Evolutionary conservation across 1,140 invertebrate genomes (phyloP), one percentile per base, ranked within the genome.

Genomic region (Matsumurasca onukii): DNA sequence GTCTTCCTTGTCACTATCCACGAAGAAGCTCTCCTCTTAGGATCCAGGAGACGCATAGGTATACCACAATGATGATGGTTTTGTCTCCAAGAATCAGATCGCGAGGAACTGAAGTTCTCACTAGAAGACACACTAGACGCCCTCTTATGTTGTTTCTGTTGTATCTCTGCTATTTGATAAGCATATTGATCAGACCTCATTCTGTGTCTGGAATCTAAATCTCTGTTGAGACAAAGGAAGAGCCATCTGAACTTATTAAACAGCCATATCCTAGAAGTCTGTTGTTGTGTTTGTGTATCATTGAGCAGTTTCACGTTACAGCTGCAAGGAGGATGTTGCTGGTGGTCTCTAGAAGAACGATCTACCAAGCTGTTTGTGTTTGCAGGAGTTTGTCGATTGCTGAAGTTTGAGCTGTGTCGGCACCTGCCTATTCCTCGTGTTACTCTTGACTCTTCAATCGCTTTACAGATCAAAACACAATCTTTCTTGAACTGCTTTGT

Each of bases 401-500:
- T 94, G 77, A 94, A 94, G 79, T 95, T 94, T 27, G 91, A 92
- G 70, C 90, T 92, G 78, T 95, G 91, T 31, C 91, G 78, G 75
- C 92, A 94, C 55, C 91, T 82, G 0, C 92, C 93, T 68, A 94
- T 94, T 13, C 91, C 91, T 15, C 93, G 83, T 0, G 93, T 94
- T 0, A 96, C 93, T 29, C 94, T 82, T 0, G 92, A 94, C 76
- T 97, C 94, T 79, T 97, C 94, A 72, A 97, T 95, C 9, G 93
- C 91, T 77, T 95, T 93, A 79, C 95, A 98, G 57, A 98, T 91
- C 71, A 96, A 86, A 0, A 97, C 92, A 79, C 96, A 98, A 77
- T 98, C 97, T 79, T 97, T 97, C 78, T 98, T 98, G 78, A 98
- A 98, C 76, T 98, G 95, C 78, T 98, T 98, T 0, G 95, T 98